Base-by-base conservation (phyloP, 2,797 vertebrate species). In the Denticeps clupeoides region DNA sequence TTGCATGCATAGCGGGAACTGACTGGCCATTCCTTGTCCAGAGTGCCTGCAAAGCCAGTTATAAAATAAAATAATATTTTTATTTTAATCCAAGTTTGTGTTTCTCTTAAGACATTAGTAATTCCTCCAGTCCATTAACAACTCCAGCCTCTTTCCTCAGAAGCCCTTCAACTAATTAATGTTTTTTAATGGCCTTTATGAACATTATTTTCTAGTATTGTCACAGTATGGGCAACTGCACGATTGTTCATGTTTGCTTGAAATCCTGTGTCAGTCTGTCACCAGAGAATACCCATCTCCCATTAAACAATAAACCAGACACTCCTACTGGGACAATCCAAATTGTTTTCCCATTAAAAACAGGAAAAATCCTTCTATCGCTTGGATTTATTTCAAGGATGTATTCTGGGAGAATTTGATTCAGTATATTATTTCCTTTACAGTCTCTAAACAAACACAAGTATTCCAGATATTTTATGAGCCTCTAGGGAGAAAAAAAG, bases 331-430 rank as follows among this genome's bases (percentile, higher is more conserved):
- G 48, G 41, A 44, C 15, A 44, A 63, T 63, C 65, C 59, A 62
- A 59, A 74, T 67, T 82, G 75, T 74, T 80, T 83, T 85, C 79
- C 81, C 82, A 83, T 79, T 37, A 37, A 33, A 37, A 37, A 37
- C 16, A 15, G 7, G 9, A 7, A 74, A 62, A 70, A 65, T 55
- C 54, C 15, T 40, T 6, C 47, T 57, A 35, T 65, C 29, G 46
- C 45, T 64, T 68, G 71, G 62, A 75, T 72, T 65, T 69, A 71
- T 78, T 81, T 81, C 71, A 80, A 77, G 72, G 68, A 71, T 80
- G 70, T 81, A 80, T 81, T 83, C 77, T 78, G 74, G 71, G 73
- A 82, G 77, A 80, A 15, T 72, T 67, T 73, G 59, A 21, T 49
- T 61, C 47, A 53, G 56, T 59, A 54, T 60, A 51, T 48, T 51